phyloP scores from a whole-genome alignment of 2,113 vertebrate species.

The Ictalurus furcatus region DNA sequence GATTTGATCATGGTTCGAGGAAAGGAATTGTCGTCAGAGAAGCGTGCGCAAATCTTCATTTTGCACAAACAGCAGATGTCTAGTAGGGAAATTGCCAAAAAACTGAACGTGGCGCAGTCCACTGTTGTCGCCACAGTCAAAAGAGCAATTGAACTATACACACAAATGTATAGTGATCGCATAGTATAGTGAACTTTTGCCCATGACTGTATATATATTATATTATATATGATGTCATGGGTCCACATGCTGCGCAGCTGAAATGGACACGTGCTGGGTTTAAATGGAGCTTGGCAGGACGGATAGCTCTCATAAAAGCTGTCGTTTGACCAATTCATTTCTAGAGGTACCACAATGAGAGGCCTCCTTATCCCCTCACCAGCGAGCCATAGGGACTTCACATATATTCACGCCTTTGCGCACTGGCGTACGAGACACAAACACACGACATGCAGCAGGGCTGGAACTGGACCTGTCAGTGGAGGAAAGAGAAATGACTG shows the following conservation, averaged over 20 bases:
- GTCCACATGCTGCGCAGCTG: not conserved
- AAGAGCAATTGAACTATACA: too few species aligned
- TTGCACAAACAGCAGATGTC: too few species aligned
- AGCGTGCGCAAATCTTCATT: too few species aligned
- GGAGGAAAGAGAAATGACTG: conserved; percentile 42
- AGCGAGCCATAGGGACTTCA: conserved; percentile 26
- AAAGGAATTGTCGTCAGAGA: too few species aligned
- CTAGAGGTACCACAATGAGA: conserved; percentile 44
- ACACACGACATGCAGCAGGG: not conserved
- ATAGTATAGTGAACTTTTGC: too few species aligned
- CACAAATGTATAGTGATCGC: too few species aligned
- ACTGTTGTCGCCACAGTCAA: too few species aligned
- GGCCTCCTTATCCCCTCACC: conserved; percentile 49
- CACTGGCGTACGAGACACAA: not conserved
- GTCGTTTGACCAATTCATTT: conserved; percentile 52
- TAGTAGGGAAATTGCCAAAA: too few species aligned
- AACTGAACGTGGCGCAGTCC: too few species aligned
- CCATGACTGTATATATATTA: too few species aligned
- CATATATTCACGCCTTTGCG: not conserved
- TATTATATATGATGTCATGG: too few species aligned
- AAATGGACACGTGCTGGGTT: conserved; percentile 16
- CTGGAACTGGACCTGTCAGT: conserved; percentile 32
- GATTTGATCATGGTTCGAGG: too few species aligned
- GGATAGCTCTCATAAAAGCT: conserved; percentile 58
- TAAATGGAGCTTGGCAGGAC: conserved; percentile 44